These are phyloP conservation scores for Spheniscus humboldti DNA, from an alignment of 2,797 vertebrate species.

Conservation along the genomic window DNA sequence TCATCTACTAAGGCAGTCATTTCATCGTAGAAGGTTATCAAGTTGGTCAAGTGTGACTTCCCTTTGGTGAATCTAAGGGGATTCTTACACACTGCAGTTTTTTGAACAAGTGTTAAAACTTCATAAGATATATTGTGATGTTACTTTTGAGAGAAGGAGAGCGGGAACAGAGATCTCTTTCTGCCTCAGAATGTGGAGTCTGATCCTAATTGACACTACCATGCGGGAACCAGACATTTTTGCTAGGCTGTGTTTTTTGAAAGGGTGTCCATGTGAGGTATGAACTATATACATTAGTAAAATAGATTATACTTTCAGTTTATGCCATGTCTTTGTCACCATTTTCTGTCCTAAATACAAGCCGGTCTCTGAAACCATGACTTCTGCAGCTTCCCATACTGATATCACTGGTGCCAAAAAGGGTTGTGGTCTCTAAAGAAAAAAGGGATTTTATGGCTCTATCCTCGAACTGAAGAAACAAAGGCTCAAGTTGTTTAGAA, in stretches of 20 bases:
- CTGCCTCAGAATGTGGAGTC: not conserved
- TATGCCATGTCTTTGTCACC: not conserved
- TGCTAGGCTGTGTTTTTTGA: not conserved
- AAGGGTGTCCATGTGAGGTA: not conserved
- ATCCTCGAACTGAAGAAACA: not conserved
- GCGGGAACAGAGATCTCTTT: not conserved
- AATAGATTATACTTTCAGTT: not conserved
- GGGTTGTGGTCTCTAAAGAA: not conserved
- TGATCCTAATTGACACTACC: not conserved
- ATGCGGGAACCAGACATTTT: not conserved
- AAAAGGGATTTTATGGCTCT: not conserved
- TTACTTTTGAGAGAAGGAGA: not conserved
- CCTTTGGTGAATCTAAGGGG: not conserved
- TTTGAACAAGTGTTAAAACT: not conserved
- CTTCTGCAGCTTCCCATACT: not conserved
- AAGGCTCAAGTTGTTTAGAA: not conserved
- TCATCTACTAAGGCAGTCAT: not conserved
- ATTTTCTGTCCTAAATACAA: not conserved
- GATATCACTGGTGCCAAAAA: not conserved
- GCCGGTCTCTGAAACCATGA: not conserved
- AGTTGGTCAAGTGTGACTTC: not conserved
- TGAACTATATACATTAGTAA: not conserved
- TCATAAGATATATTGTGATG: not conserved
- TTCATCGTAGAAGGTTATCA: not conserved
- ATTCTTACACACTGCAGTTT: not conserved